Evolutionary conservation across 1,140 invertebrate genomes (phyloP).

Genomic region (Triops cancriformis): DNA sequence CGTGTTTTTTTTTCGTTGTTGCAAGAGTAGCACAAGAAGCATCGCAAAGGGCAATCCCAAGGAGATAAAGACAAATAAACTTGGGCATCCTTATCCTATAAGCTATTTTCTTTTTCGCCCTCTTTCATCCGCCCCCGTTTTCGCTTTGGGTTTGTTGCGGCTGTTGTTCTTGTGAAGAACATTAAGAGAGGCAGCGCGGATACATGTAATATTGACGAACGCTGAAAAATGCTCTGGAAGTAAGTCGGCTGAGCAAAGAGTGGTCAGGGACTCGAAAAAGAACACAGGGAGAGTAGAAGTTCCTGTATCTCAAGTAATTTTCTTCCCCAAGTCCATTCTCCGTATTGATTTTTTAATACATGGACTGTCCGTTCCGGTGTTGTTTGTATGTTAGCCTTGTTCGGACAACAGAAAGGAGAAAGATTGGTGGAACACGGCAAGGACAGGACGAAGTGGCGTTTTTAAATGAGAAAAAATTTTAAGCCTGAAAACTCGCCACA

Average conservation of each 20-base stretch:
- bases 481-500: background rate
- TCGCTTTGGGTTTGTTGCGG: background rate
- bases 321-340: too few relatives aligned
- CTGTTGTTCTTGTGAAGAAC: background rate
- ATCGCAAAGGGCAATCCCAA: background rate
- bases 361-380: too few relatives aligned
- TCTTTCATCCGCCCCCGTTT: background rate
- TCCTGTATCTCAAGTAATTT: too few relatives aligned
- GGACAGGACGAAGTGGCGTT: too few relatives aligned
- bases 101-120: background rate
- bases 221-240: background rate
- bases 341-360: too few relatives aligned
- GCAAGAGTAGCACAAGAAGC: background rate
- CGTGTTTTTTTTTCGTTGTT: background rate
- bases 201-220: background rate
- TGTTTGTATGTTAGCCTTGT: too few relatives aligned
- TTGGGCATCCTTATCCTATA: background rate
- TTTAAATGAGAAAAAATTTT: too few relatives aligned
- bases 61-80: slow-evolving; percentile 5
- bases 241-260: background rate
- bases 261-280: background rate
- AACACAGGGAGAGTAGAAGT: background rate
- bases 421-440: too few relatives aligned
- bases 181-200: background rate
- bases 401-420: too few relatives aligned